Percentiles rank a stretch among this genome's conserved stretches.
Conservation (phyloP, 2,888 invertebrate genomes). For the Sesia apiformis region DNA sequence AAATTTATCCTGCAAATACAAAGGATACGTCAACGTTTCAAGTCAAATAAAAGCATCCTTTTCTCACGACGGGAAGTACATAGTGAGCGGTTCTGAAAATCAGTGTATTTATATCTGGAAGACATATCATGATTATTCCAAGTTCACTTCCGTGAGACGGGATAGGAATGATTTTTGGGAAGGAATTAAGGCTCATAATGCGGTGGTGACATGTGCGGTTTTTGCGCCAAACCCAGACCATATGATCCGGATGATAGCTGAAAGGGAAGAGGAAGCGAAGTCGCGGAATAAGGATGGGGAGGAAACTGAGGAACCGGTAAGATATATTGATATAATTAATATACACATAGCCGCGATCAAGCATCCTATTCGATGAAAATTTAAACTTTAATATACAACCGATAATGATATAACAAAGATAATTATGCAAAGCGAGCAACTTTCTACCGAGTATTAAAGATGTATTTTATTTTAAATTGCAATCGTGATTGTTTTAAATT, state of each 20-base stretch:
- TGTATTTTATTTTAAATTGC: no score
- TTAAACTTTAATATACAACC: no score
- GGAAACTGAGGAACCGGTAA: constrained; percentile 46
- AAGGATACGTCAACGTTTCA: constrained; percentile 92
- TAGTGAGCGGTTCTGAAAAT: constrained; percentile 98
- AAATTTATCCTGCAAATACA: constrained; percentile 96
- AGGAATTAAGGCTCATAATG: constrained; percentile 89
- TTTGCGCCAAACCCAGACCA: constrained; percentile 98
- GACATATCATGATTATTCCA: constrained; percentile 96
- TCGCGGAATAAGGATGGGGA: constrained; percentile 22
- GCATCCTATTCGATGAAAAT: no score
- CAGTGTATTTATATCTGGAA: constrained; percentile 99
- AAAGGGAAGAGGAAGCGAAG: constrained; percentile 57
- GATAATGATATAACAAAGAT: no score
- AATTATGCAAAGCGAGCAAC: no score
- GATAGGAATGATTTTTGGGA: constrained; percentile 99
- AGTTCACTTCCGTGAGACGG: constrained; percentile 91
- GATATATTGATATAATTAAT: constrained; percentile 10
- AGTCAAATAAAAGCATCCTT: constrained; percentile 98
- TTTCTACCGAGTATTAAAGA: no score
- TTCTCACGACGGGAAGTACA: constrained; percentile 97
- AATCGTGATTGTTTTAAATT: no score
- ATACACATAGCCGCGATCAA: no score
- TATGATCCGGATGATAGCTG: constrained; percentile 83
- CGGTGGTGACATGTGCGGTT: constrained; percentile 96